These are phyloP conservation scores for Polydrusus pterygomalis DNA, from an alignment of 2,888 invertebrate genomes.

Conservation along the genomic window DNA sequence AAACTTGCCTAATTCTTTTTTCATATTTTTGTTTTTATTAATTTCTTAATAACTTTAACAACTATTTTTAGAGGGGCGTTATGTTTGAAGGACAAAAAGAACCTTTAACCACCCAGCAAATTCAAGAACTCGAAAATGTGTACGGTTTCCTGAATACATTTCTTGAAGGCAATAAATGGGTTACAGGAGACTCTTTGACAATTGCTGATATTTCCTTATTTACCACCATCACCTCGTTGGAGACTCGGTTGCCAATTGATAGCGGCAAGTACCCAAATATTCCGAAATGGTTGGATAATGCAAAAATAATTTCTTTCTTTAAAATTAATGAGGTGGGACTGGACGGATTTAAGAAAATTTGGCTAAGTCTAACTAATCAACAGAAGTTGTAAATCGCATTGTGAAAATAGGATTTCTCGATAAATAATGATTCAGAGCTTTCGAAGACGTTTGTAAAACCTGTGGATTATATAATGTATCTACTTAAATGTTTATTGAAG, in stretches of 20 bases:
- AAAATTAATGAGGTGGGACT: conserved; percentile 39
- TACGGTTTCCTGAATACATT: conserved; percentile 73
- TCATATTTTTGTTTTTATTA: too few species aligned
- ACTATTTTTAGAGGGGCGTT: too few species aligned
- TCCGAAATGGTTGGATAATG: conserved; percentile 66
- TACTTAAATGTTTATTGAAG: too few species aligned
- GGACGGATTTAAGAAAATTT: not conserved
- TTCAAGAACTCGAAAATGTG: conserved; percentile 70
- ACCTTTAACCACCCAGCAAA: conserved; percentile 45
- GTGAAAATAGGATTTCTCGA: too few species aligned
- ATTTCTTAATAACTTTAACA: too few species aligned
- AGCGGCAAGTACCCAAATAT: conserved; percentile 57
- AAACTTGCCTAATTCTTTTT: too few species aligned
- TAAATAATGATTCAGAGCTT: too few species aligned
- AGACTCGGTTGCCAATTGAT: conserved; percentile 49
- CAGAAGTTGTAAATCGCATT: not conserved
- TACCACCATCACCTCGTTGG: conserved; percentile 31
- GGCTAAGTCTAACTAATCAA: conserved; percentile 11
- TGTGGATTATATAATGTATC: too few species aligned
- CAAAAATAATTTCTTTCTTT: conserved; percentile 65
- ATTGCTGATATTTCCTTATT: conserved; percentile 48
- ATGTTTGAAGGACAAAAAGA: too few species aligned
- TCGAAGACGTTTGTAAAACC: too few species aligned
- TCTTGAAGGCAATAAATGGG: conserved; percentile 62
- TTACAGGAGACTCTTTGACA: conserved; percentile 36